Base-by-base conservation (phyloP, 1,140 invertebrate genomes). In the Bombus waltoni region DNA sequence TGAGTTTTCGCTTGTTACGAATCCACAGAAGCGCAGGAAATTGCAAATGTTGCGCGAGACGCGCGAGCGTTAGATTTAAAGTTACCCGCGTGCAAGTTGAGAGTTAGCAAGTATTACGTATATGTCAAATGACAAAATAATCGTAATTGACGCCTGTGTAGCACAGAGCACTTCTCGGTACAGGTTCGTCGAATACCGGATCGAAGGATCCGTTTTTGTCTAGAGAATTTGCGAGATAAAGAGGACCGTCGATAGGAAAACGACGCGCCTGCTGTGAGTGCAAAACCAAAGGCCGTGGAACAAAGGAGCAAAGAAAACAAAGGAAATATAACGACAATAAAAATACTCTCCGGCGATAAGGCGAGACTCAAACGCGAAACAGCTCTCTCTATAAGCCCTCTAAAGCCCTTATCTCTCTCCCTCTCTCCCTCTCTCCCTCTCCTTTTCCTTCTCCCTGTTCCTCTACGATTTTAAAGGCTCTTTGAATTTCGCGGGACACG, bases 321-420 rank as follows among this genome's bases (percentile, higher is more conserved):
- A 87, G 79, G 85, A 73, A 78, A 81, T 88, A 73, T 87, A 88
- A 88, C 81, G 79, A 87, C 72, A 81, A 83, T 76, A 81, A 88
- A 87, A 74, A 78, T 65, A 82, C 65, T 44, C 65, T 38, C n/a
- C n/a, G 78, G 65, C 65, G 65, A 70, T 80, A 80, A 80, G 78
- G 65, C 78, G 78, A 80, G 65, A 80, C 40, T 80, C 78, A 80
- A 80, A 80, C 65, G 53, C 8, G 44, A 80, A 80, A 80, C 44
- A 35, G 65, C 22, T 44, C 42, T 0, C 65, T 80, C 65, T 53
- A 35, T 70, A 70, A 80, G 65, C 65, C 32, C 65, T 53, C 44
- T 40, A 62, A 76, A 77, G 42, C 70, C 38, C 40, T 44, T 11
- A 32, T 59, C 32, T 22, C 25, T 62, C 13, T 38, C 1, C 1